Evolutionary conservation across 2,113 vertebrate genomes (phyloP), one percentile per base, ranked within the genome.

Genomic region (Indicator indicator): DNA sequence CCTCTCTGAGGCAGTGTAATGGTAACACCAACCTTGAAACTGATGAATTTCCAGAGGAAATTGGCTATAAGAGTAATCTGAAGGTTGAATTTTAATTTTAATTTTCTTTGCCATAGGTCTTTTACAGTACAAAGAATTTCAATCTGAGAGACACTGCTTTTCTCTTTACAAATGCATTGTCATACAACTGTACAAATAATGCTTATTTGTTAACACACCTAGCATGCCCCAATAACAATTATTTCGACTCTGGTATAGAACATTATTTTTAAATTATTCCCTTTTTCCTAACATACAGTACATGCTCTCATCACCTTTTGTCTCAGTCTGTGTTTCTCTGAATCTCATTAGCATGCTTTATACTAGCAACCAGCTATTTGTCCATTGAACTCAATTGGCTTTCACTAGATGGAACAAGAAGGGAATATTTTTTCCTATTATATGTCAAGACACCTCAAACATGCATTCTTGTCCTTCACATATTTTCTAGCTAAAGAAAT

Each of bases 321-420:
- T 67, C 58, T 55, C 58, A 80, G 26, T 14, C 33, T 84, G 32
- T 85, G 30, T 86, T 92, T 86, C 93, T 77, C 60, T 88, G 88
- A 93, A 69, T 91, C 59, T 77, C 36, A 63, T 90, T 81, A 88
- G 24, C 77, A 78, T 58, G 30, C 28, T 91, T 93, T 93, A 63
- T 78, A 70, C 83, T 82, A 85, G 70, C 78, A 95, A 75, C 30
- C 78, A 84, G 42, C 54, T 88, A 7, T 75, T 89, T 95, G 59
- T 52, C 65, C 40, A 92, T 90, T 90, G 65, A 86, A 86, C 60
- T 85, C 60, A 27, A 26, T 14, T 94, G 38, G 28, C 50, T 55
- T 81, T 95, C 74, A 64, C 52, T 86, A 60, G 38, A 46, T 33
- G 9, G 32, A 71, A 81, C 16, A 77, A 63, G 24, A 75, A 40